Conservation (phyloP, 2,888 invertebrate species). For the Dexiosoma caninum region DNA sequence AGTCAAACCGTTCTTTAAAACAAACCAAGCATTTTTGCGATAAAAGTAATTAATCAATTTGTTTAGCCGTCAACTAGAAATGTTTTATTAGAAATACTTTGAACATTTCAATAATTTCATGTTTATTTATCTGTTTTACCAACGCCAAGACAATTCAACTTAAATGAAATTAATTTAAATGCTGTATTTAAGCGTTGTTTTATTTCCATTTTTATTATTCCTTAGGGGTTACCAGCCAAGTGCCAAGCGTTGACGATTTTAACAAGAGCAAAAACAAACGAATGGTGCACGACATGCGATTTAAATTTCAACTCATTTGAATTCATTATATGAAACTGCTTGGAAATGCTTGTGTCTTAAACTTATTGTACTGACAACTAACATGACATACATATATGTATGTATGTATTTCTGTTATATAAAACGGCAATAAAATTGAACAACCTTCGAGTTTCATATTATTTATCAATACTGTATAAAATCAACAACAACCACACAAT, state of each 20-base stretch:
- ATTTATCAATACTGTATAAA: not conserved
- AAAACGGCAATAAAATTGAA: slow-evolving; percentile 38
- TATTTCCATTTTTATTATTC: not conserved
- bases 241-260: not conserved
- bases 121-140: slow-evolving; percentile 33
- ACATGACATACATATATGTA: too few relatives aligned
- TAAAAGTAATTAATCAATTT: slow-evolving; percentile 54
- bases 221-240: slow-evolving; percentile 19
- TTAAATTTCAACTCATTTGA: slow-evolving; percentile 36
- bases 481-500: too few relatives aligned
- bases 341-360: not conserved
- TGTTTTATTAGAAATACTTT: slow-evolving; percentile 33
- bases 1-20: too few relatives aligned
- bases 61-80: slow-evolving; percentile 25
- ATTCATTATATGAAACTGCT: slow-evolving; percentile 3
- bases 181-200: slow-evolving; percentile 27
- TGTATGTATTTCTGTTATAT: slow-evolving; percentile 60
- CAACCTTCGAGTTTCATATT: not conserved
- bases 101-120: slow-evolving; percentile 45
- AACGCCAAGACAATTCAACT: slow-evolving; percentile 26
- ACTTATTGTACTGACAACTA: slow-evolving; percentile 44
- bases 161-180: slow-evolving; percentile 39
- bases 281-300: slow-evolving; percentile 40
- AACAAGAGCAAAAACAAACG: not conserved
- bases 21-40: not conserved